Percentiles rank a stretch among this genome's conserved stretches.
Conservation (phyloP, 2,797 vertebrate species). For the Pseudocheirus occidentalis region DNA sequence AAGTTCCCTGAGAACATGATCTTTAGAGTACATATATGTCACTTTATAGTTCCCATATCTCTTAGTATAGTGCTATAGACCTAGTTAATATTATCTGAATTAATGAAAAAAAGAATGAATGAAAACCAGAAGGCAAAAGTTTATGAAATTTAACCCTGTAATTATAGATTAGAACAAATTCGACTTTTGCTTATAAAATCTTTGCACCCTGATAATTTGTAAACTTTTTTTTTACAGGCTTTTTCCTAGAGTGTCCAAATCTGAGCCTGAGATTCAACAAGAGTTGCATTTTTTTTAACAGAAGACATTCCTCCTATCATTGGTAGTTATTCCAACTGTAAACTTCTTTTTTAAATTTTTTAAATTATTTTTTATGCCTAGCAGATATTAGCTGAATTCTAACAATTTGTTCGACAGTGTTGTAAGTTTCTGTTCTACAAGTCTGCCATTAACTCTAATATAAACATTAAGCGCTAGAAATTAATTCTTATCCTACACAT, state of each 20-base stretch:
- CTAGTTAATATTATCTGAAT: neutral
- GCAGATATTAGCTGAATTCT: neutral
- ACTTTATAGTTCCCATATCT: neutral
- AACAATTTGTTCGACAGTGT: neutral
- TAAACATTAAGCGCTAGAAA: constrained; percentile 1
- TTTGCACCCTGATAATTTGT: neutral
- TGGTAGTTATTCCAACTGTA: neutral
- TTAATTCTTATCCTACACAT: neutral
- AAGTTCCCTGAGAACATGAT: neutral
- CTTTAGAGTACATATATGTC: neutral
- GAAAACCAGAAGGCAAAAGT: neutral
- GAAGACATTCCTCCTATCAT: neutral
- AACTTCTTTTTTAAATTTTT: neutral
- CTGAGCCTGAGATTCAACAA: neutral
- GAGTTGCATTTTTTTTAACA: no score
- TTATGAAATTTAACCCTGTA: neutral
- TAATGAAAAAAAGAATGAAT: neutral
- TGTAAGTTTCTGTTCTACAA: neutral
- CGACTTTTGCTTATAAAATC: neutral
- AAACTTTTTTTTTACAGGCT: neutral
- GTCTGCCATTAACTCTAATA: neutral
- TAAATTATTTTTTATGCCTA: neutral
- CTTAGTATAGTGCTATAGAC: neutral
- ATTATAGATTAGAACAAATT: neutral
- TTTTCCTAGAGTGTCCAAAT: neutral